Evolutionary conservation across 2,888 invertebrate species (phyloP), one percentile per base, ranked within the genome.

Genomic region (Pseudolycoriella hygida): DNA sequence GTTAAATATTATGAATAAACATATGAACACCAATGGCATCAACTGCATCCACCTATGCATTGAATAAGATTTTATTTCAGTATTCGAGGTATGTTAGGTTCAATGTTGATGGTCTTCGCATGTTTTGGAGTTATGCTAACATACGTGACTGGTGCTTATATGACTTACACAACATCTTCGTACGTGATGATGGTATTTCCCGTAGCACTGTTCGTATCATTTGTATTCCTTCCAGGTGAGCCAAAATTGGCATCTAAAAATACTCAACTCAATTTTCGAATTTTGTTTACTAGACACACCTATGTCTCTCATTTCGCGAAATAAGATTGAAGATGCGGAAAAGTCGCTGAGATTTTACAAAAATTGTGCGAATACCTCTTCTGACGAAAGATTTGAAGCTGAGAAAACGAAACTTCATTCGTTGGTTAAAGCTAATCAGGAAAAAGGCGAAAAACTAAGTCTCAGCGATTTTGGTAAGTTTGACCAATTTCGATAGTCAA

Each of bases 181-280:
- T 44, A 43, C 17, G 31, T 47, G 5, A 34, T 43, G 31, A n/a
- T 43, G 19, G 18, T 19, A 20, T 32, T 48, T n/a, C 48, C 48
- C 18, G 39, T 46, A 2, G 15, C 44, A 6, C 46, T 41, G 38
- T 44, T 48, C 2, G 8, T 18, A 2, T 12, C 14, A 11, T 42
- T 48, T 18, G 20, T 44, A n/a, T 48, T 44, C 34, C 34, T 48
- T 5, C 48, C 48, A 11, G 45, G 46, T 30, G 44, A 43, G 18
- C 44, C 46, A 25, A 14, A 42, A 19, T 25, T 25, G 8, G 8
- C 25, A 25, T 25, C 25, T 25, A 25, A 4, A 25, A 25, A 25
- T n/a, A n/a, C n/a, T n/a, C n/a, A n/a, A n/a, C n/a, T n/a, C n/a
- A n/a, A n/a, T n/a, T n/a, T n/a, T n/a, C n/a, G n/a, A n/a, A n/a